These are phyloP conservation scores for Eledone cirrhosa DNA, from an alignment of 2,888 invertebrate genomes.

Conservation along the genomic window DNA sequence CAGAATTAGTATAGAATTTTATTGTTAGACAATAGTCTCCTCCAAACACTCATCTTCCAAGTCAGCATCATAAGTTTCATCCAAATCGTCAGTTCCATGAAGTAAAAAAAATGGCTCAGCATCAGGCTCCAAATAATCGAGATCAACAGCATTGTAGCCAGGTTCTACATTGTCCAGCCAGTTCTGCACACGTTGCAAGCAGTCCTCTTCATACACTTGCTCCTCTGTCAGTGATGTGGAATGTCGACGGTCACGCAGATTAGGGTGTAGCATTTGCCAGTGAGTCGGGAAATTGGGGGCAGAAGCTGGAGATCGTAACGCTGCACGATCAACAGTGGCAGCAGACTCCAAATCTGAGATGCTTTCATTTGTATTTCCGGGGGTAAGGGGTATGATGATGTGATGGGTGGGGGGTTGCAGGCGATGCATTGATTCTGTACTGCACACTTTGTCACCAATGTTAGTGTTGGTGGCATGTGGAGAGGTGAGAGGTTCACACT, in stretches of 20 bases:
- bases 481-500: conserved; percentile 43
- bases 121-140: conserved; percentile 7
- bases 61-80: conserved; percentile 24
- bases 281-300: conserved; percentile 51
- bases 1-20: not conserved
- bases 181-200: conserved; percentile 20
- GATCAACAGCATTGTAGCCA: not conserved
- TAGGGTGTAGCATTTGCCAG: conserved; percentile 40
- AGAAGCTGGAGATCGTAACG: conserved; percentile 39
- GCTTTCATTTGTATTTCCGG: conserved; percentile 24
- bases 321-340: conserved; percentile 2
- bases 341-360: conserved; percentile 17
- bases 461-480: conserved; percentile 22
- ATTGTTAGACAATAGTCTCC: conserved; percentile 22
- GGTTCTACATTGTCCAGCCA: conserved; percentile 20
- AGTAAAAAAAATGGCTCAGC: conserved; percentile 4
- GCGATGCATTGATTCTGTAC: conserved; percentile 18
- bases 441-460: conserved; percentile 23
- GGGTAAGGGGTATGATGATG: conserved; percentile 46
- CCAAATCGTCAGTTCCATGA: not conserved
- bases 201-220: conserved; percentile 15
- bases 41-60: conserved; percentile 21
- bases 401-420: conserved; percentile 44
- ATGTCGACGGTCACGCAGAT: conserved; percentile 15
- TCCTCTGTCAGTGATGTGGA: conserved; percentile 22